Base-by-base conservation (phyloP, 2,888 invertebrate species). In the Horisme vitalbata region DNA sequence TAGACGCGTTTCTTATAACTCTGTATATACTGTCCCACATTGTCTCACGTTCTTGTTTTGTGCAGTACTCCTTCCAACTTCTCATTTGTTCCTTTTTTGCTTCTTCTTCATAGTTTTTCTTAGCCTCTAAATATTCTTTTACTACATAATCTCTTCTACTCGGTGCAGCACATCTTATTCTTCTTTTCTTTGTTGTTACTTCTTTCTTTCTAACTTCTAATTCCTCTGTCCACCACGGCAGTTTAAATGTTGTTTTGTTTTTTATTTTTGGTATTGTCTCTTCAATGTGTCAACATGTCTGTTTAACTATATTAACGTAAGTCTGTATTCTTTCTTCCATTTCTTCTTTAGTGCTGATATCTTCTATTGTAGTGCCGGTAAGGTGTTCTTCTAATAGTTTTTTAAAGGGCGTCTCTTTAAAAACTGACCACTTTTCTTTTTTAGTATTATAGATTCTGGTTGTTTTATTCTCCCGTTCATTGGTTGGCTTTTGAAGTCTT, bases 11-110 rank as follows among this genome's bases (percentile, higher is more conserved):
- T 0, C 41, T 21, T 8, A 55, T 44, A 0, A 51, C 37, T 13
- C 55, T 28, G 7, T 55, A 43, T 2, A 45, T 45, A 0, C 43
- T 36, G 4, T 53, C 48, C 53, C 53, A 53, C 1, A 53, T 0
- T 0, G 32, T 27, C 11, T 54, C 50, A 10, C 6, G 38, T 0
- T 45, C 43, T 8, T 55, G 50, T 15, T 34, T 48, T 3, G 11
- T 34, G n/a, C 52, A 55, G 15, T 50, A 55, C 1, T 21, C 31
- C 15, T 49, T 64, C 61, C 61, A 60, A 26, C 60, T 58, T 0
- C 31, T 12, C 0, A 23, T 48, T 7, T 50, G 47, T 0, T 57
- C 57, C 6, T 15, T 24, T 10, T 41, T 31, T n/a, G n/a, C n/a
- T 15, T 23, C n/a, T 14, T 5, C 1, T 11, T 35, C 35, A 43